Percentiles rank a stretch among this genome's conserved stretches.
Evolutionary conservation across 2,888 invertebrate species (phyloP).

Genomic region (Disparrhopalites patrizii): DNA sequence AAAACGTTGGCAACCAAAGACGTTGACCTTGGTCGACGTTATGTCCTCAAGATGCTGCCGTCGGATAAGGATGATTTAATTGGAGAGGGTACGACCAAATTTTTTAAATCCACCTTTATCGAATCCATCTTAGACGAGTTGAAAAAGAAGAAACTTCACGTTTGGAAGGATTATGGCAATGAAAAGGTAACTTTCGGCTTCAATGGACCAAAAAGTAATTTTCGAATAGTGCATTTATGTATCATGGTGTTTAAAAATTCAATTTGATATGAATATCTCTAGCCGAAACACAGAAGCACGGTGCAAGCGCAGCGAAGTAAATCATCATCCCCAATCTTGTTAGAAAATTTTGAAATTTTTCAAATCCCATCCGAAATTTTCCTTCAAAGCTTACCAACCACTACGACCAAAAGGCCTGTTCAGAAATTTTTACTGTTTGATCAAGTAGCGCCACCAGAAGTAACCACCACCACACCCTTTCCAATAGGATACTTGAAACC

Average conservation of each 20-base stretch:
- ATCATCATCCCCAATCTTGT: background rate
- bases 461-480: background rate
- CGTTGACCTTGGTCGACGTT: background rate
- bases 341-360: slow-evolving; percentile 20
- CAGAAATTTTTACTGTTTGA: background rate
- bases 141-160: background rate
- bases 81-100: background rate
- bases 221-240: too few relatives aligned
- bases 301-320: too few relatives aligned
- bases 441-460: background rate
- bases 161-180: background rate
- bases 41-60: background rate
- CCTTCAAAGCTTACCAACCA: background rate
- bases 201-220: too few relatives aligned
- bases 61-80: background rate
- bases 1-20: background rate
- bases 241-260: background rate
- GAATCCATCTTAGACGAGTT: background rate
- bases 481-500: background rate
- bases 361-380: slow-evolving; percentile 15
- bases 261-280: background rate
- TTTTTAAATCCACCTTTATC: background rate
- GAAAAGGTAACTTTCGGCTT: background rate
- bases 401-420: background rate
- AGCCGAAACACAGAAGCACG: too few relatives aligned